phyloP scores from a whole-genome alignment of 2,797 vertebrate species.

The Pagetopsis macropterus region DNA sequence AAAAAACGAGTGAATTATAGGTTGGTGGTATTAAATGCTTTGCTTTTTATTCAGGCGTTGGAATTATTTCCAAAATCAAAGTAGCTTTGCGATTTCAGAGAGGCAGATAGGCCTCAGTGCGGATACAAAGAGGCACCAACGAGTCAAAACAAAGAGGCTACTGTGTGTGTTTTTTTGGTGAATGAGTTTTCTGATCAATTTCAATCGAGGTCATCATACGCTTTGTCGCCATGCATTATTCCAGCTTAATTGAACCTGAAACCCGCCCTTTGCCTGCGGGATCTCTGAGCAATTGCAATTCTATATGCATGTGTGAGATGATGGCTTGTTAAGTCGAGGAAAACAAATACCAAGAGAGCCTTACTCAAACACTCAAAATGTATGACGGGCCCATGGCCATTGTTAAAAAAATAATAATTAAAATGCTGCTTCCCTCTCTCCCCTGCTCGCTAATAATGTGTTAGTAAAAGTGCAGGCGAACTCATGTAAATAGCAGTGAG shows the following conservation, averaged over 20 bases:
- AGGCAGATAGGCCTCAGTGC: conserved; percentile 41
- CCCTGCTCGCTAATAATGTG: conserved; percentile 49
- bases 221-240: conserved; percentile 78
- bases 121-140: conserved; percentile 50
- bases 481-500: conserved; percentile 61
- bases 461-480: conserved; percentile 48
- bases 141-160: conserved; percentile 61
- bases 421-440: conserved; percentile 51
- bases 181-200: conserved; percentile 72
- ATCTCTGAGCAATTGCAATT: conserved; percentile 60
- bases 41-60: conserved; percentile 61
- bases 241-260: conserved; percentile 76
- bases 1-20: conserved; percentile 68
- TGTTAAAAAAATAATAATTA: conserved; percentile 59
- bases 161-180: conserved; percentile 32
- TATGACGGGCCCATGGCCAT: conserved; percentile 54
- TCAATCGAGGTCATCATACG: conserved; percentile 71
- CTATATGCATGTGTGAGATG: conserved; percentile 70
- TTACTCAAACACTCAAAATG: conserved; percentile 68
- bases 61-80: conserved; percentile 62
- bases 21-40: conserved; percentile 69
- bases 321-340: conserved; percentile 75
- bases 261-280: conserved; percentile 71
- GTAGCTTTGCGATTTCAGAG: conserved; percentile 41
- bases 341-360: conserved; percentile 74